These are phyloP conservation scores for Limosa lapponica DNA, from an alignment of 2,797 vertebrate genomes.

Conservation along the genomic window DNA sequence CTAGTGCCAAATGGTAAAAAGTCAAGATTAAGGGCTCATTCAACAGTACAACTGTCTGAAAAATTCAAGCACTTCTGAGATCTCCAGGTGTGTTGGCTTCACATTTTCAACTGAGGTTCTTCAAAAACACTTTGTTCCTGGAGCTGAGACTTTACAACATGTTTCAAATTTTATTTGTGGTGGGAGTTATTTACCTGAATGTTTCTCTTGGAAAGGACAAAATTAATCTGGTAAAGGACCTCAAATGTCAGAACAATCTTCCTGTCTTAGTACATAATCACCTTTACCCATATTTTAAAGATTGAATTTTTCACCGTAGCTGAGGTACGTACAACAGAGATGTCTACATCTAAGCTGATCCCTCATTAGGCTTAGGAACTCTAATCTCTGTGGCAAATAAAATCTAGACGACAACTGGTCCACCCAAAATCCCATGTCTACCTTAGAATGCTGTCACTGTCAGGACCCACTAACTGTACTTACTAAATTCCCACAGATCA, in stretches of 20 bases:
- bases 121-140: background rate
- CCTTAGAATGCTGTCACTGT: background rate
- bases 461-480: background rate
- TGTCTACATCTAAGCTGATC: background rate
- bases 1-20: background rate
- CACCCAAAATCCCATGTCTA: background rate
- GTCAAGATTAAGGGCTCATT: background rate
- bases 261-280: background rate
- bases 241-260: background rate
- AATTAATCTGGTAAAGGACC: background rate
- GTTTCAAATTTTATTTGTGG: background rate
- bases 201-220: background rate
- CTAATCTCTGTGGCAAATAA: background rate
- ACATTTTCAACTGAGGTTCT: background rate
- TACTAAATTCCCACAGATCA: background rate
- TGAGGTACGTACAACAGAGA: background rate
- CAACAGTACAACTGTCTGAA: background rate
- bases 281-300: background rate
- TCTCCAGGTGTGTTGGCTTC: conserved; percentile 10
- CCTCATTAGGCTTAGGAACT: background rate
- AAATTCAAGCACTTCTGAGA: background rate
- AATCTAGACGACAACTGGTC: background rate
- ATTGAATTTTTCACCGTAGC: background rate
- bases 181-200: background rate
- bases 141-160: background rate